These are phyloP conservation scores for Psylliodes chrysocephalus DNA, from an alignment of 2,888 invertebrate genomes.

Conservation along the genomic window DNA sequence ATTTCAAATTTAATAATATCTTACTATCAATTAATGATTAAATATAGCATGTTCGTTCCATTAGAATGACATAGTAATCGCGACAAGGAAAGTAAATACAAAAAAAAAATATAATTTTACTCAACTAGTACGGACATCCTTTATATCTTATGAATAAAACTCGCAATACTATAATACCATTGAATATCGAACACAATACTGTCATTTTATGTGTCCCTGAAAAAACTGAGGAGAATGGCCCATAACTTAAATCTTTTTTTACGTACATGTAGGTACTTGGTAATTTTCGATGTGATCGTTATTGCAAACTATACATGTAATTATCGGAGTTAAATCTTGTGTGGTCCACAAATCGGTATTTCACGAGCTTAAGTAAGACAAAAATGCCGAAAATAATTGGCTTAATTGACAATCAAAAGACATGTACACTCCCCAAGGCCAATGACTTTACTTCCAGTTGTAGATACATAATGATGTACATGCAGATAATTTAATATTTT, in stretches of 20 bases:
- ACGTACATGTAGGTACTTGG: background rate
- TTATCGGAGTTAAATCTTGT: slow-evolving; percentile 33
- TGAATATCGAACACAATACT: background rate
- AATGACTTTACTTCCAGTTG: slow-evolving; percentile 9
- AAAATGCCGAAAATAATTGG: slow-evolving; percentile 43
- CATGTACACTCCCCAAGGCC: slow-evolving; percentile 22
- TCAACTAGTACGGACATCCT: too few species aligned
- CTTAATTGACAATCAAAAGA: slow-evolving; percentile 31
- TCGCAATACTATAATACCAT: background rate
- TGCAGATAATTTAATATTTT: background rate
- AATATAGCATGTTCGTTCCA: too few species aligned
- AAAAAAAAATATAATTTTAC: too few species aligned
- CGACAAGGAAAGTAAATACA: too few species aligned
- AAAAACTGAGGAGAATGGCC: background rate
- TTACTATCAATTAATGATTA: too few species aligned
- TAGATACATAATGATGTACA: background rate
- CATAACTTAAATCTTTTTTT: background rate
- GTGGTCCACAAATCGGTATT: slow-evolving; percentile 41
- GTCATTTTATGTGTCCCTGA: background rate
- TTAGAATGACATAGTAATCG: too few species aligned
- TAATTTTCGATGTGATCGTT: slow-evolving; percentile 1
- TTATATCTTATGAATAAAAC: too few species aligned
- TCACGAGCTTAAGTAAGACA: slow-evolving; percentile 39
- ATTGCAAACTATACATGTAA: slow-evolving; percentile 14
- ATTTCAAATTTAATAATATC: too few species aligned